Conservation (phyloP, 2,113 vertebrate species). For the Callospermophilus lateralis region DNA sequence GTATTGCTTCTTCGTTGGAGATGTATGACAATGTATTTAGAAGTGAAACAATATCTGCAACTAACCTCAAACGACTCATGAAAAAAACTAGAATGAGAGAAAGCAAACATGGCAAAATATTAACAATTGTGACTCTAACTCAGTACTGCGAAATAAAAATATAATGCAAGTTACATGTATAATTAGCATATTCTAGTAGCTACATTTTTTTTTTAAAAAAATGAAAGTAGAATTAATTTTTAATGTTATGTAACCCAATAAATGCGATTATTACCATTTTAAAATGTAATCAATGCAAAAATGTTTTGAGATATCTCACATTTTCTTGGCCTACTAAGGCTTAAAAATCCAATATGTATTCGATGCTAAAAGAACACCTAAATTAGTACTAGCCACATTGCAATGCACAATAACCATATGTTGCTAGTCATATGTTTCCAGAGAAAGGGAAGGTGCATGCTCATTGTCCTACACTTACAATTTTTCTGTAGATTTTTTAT, state of each 20-base stretch:
- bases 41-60: not conserved
- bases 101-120: conserved; percentile 17
- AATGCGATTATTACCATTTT: not conserved
- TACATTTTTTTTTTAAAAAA: not conserved
- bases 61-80: not conserved
- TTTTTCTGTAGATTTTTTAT: not conserved
- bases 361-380: not conserved
- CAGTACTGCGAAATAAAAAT: conserved; percentile 15
- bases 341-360: not conserved
- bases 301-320: not conserved
- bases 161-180: not conserved
- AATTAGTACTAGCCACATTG: not conserved
- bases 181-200: conserved; percentile 30
- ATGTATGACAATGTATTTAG: not conserved
- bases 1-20: conserved; percentile 28
- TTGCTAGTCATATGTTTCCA: not conserved
- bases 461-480: not conserved
- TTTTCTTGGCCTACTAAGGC: not conserved
- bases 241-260: conserved; percentile 12
- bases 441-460: not conserved
- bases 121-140: not conserved
- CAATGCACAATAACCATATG: not conserved
- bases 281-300: not conserved
- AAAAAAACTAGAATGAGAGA: conserved; percentile 12
- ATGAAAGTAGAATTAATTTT: conserved; percentile 23